A percentile compares a stretch with the other conserved stretches of the same genome.
Evolutionary conservation across 1,140 invertebrate genomes (phyloP).

Genomic region (Catajapyx aquilonaris): DNA sequence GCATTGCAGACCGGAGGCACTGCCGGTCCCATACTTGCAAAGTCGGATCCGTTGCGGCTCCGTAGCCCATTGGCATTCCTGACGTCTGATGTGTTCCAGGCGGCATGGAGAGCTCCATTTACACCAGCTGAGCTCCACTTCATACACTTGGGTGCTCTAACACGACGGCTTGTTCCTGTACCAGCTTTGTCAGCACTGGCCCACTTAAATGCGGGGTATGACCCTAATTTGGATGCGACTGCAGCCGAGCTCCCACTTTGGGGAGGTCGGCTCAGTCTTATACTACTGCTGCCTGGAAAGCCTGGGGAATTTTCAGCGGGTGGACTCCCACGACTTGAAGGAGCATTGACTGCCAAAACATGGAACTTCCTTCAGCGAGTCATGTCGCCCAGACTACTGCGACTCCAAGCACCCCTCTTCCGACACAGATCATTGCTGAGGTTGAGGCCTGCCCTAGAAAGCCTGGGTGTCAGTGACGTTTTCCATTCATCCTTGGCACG

Average conservation of each 20-base stretch:
- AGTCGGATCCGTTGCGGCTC: too few relatives aligned
- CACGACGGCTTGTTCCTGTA: background rate
- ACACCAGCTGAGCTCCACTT: too few relatives aligned
- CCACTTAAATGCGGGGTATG: constrained; percentile 12
- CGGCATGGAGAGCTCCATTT: too few relatives aligned
- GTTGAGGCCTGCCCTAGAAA: constrained; percentile 8
- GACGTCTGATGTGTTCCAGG: background rate
- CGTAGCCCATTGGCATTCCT: background rate
- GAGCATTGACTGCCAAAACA: constrained; percentile 1
- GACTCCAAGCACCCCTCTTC: constrained; percentile 8
- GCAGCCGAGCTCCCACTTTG: constrained; percentile 13
- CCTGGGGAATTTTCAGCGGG: constrained; percentile 12
- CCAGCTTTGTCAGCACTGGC: too few relatives aligned
- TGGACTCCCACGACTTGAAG: constrained; percentile 10
- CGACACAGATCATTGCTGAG: constrained; percentile 10
- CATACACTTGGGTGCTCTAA: too few relatives aligned
- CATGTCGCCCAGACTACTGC: background rate
- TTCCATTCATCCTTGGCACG: constrained; percentile 10
- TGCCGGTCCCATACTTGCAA: too few relatives aligned
- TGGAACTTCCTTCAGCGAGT: background rate
- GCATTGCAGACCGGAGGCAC: too few relatives aligned
- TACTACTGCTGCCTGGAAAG: constrained; percentile 12
- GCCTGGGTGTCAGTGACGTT: constrained; percentile 12
- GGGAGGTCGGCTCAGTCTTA: constrained; percentile 10
- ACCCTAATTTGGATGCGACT: constrained; percentile 12